Base-by-base conservation (phyloP, 2,113 vertebrate genomes). In the Synodontis membranacea region DNA sequence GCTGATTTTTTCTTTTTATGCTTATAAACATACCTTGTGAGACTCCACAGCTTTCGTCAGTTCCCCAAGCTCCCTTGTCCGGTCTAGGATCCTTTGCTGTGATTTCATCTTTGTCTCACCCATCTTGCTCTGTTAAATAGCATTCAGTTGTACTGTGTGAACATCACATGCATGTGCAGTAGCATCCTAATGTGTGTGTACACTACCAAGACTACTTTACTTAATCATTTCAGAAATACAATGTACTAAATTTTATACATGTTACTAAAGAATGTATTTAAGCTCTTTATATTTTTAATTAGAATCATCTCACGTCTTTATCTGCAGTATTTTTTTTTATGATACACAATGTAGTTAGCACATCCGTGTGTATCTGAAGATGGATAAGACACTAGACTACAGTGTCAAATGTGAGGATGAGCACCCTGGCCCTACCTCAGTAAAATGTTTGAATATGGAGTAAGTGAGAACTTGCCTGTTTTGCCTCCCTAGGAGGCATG, bases 11-110 rank as follows among this genome's bases (percentile, higher is more conserved):
- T 14, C 48, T 21, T 70, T 17, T 48, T 21, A 21, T 50, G 39
- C 21, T 50, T 25, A 28, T 23, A 72, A 58, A 82, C 92, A 91
- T 72, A 95, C 94, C 50, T 89, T 92, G 39, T 94, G 84, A 81
- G 87, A 88, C 48, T 90, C 85, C 37, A 94, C 91, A 54, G 93
- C 92, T 68, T 91, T 91, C 84, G 81, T 92, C 81, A 95, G 89
- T 15, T 94, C 92, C 83, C 92, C 88, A 9, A 89, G 86, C n/a
- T 92, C 92, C 79, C 91, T 94, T 80, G 93, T 90, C 79, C 89
- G 91, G 28, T 93, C 88, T 46, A 90, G 87, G 75, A 93, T 92
- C 31, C 85, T 91, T 72, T 90, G 66, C 64, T 82, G 90, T 39
- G 90, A 93, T 85, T 70, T 91, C 42, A 84, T 91, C 88, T 92